Evolutionary conservation across 2,797 vertebrate species (phyloP).

Genomic region (Lepidocolaptes lacrymiger): DNA sequence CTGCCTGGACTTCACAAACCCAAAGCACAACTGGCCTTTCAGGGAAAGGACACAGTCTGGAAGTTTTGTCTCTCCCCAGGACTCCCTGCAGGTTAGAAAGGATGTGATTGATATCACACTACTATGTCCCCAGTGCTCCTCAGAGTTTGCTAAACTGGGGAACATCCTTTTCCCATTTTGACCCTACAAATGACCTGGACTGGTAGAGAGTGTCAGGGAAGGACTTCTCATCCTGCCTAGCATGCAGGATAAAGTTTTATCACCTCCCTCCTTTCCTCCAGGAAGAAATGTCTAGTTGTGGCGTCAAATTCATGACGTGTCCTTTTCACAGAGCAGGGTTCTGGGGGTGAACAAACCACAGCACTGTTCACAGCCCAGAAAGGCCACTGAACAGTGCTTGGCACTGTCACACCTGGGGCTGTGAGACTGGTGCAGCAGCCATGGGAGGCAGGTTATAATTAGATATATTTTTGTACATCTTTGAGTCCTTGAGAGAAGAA

Average conservation of each 20-base stretch:
- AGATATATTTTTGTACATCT: slow-evolving; percentile 52
- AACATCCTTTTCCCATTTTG: not conserved
- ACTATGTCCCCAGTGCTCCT: not conserved
- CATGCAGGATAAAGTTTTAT: not conserved
- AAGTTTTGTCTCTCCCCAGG: not conserved
- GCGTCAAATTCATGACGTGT: not conserved
- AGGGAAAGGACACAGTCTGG: not conserved
- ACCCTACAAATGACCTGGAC: not conserved
- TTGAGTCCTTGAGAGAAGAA: slow-evolving; percentile 56
- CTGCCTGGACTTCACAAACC: not conserved
- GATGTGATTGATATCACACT: not conserved
- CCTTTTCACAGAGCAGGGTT: not conserved
- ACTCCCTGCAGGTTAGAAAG: not conserved
- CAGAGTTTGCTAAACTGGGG: not conserved
- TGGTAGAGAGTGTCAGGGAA: not conserved
- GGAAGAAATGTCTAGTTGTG: not conserved
- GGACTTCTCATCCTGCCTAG: not conserved
- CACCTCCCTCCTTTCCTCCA: not conserved
- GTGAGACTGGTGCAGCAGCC: not conserved
- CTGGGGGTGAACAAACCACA: not conserved
- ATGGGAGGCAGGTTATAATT: slow-evolving; percentile 57
- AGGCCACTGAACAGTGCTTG: not conserved
- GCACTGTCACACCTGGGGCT: slow-evolving; percentile 12
- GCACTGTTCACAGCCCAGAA: not conserved
- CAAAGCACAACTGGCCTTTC: not conserved